Evolutionary conservation across 2,113 vertebrate species (phyloP).

Genomic region (Hydrolagus affinis): DNA sequence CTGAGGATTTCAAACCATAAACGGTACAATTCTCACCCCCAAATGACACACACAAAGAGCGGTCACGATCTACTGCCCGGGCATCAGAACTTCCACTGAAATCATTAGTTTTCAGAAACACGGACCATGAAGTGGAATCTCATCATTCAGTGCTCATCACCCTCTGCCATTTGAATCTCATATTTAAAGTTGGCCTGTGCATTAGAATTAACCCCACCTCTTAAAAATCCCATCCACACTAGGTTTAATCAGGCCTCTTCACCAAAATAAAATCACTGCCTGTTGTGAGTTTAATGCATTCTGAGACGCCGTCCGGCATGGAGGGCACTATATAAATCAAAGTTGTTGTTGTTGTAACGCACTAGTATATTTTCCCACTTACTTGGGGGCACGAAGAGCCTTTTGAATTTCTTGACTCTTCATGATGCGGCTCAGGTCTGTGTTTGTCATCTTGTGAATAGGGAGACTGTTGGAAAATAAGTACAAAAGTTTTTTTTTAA

Average conservation of each 20-base stretch:
- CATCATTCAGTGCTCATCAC: slow-evolving; percentile 42
- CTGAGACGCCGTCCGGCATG: no score
- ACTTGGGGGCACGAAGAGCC: slow-evolving; percentile 81
- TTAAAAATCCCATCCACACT: fast-evolving
- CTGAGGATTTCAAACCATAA: background rate
- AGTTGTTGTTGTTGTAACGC: no score
- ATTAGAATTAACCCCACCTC: no score
- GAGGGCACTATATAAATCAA: no score
- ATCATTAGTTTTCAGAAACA: slow-evolving; percentile 60
- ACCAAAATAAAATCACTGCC: no score
- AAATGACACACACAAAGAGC: background rate
- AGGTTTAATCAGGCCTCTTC: background rate
- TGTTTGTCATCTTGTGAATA: slow-evolving; percentile 97
- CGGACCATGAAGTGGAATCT: slow-evolving; percentile 55
- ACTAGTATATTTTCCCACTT: slow-evolving; percentile 37
- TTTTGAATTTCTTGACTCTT: slow-evolving; percentile 93
- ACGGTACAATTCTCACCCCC: background rate
- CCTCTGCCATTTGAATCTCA: no score
- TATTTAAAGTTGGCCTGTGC: no score
- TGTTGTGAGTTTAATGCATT: no score
- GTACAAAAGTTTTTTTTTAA: background rate
- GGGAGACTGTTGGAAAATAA: slow-evolving; percentile 62
- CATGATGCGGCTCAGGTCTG: slow-evolving; percentile 85
- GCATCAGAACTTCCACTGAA: slow-evolving; percentile 53
- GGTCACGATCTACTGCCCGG: background rate